A percentile compares a stretch with the other conserved stretches of the same genome.
phyloP scores from a whole-genome alignment of 1,140 invertebrate genomes.

The Drosophila ambigua region DNA sequence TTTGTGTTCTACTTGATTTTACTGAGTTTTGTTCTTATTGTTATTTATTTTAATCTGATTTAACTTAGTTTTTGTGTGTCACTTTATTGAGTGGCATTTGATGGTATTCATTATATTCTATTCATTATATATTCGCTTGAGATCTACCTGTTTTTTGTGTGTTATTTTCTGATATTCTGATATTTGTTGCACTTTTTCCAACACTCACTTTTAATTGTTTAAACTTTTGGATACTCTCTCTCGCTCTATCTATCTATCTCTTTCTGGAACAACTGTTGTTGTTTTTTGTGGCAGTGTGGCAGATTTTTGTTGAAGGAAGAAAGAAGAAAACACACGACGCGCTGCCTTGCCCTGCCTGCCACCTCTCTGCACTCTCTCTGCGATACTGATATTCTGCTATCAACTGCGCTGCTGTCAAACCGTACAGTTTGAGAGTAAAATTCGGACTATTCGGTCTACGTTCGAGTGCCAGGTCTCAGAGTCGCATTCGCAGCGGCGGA shows the following conservation, averaged over 20 bases:
- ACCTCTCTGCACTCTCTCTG: constrained; percentile 20
- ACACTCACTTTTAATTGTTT: constrained; percentile 69
- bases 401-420: constrained; percentile 65
- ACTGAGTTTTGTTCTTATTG: background rate
- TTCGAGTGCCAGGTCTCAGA: constrained; percentile 7
- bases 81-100: constrained; percentile 16
- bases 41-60: background rate
- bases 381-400: constrained; percentile 48
- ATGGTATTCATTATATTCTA: background rate
- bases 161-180: constrained; percentile 7
- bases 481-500: constrained; percentile 18
- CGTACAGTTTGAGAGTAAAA: constrained; percentile 78
- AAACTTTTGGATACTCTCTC: constrained; percentile 26
- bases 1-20: no score
- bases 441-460: constrained; percentile 54
- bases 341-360: constrained; percentile 46
- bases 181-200: constrained; percentile 11
- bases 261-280: constrained; percentile 34
- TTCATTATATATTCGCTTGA: background rate
- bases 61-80: background rate
- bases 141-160: constrained; percentile 5
- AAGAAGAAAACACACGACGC: constrained; percentile 62
- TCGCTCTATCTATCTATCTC: background rate
- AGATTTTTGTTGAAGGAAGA: constrained; percentile 28
- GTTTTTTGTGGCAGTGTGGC: constrained; percentile 39